Percentiles rank a stretch among this genome's conserved stretches.
phyloP scores from a whole-genome alignment of 2,888 invertebrate genomes.

The Drosophila dives region DNA sequence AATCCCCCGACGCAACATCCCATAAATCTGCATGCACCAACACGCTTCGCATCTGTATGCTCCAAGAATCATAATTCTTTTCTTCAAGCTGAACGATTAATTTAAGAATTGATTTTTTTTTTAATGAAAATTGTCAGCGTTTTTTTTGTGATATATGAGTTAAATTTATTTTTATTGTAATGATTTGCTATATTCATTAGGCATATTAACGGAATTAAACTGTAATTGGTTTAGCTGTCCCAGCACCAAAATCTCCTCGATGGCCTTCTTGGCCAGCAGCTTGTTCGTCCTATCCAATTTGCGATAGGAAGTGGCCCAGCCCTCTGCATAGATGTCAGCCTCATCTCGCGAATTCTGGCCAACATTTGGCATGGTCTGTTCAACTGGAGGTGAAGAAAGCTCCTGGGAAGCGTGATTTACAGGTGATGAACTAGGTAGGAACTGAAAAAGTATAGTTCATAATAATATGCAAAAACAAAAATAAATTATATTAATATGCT shows the following conservation, averaged over 20 bases:
- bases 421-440: not conserved
- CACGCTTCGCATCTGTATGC: too few species aligned
- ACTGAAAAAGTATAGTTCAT: constrained; percentile 5
- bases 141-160: too few species aligned
- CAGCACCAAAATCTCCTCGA: constrained; percentile 54
- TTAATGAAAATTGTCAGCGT: not conserved
- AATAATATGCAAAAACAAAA: not conserved
- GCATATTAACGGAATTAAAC: constrained; percentile 53
- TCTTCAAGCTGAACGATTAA: not conserved
- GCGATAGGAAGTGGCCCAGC: constrained; percentile 58
- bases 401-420: not conserved
- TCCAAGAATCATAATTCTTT: too few species aligned
- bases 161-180: not conserved
- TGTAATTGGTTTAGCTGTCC: constrained; percentile 50
- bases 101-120: not conserved
- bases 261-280: constrained; percentile 56
- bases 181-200: constrained; percentile 20
- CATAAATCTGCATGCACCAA: too few species aligned
- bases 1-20: too few species aligned
- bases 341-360: constrained; percentile 26
- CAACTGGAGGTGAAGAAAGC: not conserved
- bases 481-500: not conserved
- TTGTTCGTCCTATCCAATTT: constrained; percentile 49
- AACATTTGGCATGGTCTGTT: not conserved
- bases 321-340: constrained; percentile 48